These are phyloP conservation scores for Trachelus stipa DNA, from an alignment of 2,888 invertebrate genomes.

Conservation along the genomic window DNA sequence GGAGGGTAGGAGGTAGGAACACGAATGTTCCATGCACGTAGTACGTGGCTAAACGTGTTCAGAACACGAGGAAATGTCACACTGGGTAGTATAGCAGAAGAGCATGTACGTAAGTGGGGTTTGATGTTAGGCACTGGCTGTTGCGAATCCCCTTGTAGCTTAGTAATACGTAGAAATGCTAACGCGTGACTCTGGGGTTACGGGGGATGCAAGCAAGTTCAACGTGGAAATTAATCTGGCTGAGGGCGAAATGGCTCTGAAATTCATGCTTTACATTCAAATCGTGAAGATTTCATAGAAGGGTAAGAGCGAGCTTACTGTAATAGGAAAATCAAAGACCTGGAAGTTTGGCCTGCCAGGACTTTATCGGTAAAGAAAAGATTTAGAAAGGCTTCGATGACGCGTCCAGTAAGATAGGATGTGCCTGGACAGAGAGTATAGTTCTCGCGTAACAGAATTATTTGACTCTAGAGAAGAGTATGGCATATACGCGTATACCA, in stretches of 20 bases:
- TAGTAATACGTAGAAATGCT: not conserved
- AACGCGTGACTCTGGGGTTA: not conserved
- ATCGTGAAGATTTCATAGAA: not conserved
- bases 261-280: not conserved
- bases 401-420: not conserved
- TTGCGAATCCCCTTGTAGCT: not conserved
- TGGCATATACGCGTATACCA: not conserved
- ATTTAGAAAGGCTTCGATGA: not conserved
- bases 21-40: constrained; percentile 38
- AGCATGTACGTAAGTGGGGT: not conserved
- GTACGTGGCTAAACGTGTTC: constrained; percentile 6
- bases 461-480: not conserved
- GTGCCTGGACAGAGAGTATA: not conserved
- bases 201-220: not conserved
- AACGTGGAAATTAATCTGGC: not conserved
- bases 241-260: not conserved
- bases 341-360: not conserved
- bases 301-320: not conserved
- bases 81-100: not conserved
- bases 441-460: not conserved
- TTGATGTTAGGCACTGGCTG: not conserved
- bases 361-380: not conserved
- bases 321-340: not conserved
- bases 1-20: not conserved
- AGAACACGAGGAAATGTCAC: not conserved